Evolutionary conservation across 2,888 invertebrate genomes (phyloP).

Genomic region (Drosophila neonasuta): DNA sequence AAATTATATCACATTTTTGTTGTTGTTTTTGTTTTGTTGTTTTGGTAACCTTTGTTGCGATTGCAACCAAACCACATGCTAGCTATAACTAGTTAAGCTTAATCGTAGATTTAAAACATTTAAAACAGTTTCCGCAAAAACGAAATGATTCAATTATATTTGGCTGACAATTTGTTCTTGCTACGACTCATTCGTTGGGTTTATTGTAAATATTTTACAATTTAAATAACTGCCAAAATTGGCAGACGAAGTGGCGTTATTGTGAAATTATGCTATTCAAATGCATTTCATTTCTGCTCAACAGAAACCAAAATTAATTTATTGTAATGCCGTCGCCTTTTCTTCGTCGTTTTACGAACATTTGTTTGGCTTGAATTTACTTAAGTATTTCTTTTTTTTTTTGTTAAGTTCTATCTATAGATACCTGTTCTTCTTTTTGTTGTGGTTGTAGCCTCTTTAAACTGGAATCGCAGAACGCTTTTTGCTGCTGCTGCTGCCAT

Average conservation of each 20-base stretch:
- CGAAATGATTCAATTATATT: constrained; percentile 27
- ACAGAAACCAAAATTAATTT: too few relatives aligned
- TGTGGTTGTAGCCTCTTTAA: constrained; percentile 39
- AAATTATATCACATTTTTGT: constrained; percentile 74
- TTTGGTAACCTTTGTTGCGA: constrained; percentile 38
- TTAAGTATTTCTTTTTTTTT: neutral
- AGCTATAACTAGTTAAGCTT: constrained; percentile 59
- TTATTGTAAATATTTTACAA: constrained; percentile 36
- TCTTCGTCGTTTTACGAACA: too few relatives aligned
- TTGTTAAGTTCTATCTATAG: constrained; percentile 14
- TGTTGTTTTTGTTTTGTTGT: constrained; percentile 12
- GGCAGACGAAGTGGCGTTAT: constrained; percentile 2
- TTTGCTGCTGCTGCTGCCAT: constrained; percentile 51
- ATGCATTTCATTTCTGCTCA: too few relatives aligned
- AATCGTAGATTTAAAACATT: constrained; percentile 52
- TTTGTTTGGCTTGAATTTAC: neutral
- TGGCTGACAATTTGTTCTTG: constrained; percentile 39
- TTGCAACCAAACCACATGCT: constrained; percentile 43
- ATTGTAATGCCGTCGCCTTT: too few relatives aligned
- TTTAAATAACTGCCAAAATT: neutral
- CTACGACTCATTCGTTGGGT: constrained; percentile 53
- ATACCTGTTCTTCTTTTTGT: constrained; percentile 1
- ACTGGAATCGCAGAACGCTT: constrained; percentile 81
- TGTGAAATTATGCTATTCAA: too few relatives aligned
- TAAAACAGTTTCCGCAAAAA: constrained; percentile 41